These are phyloP conservation scores for Bibio marci DNA, from an alignment of 2,888 invertebrate species.

Conservation along the genomic window DNA sequence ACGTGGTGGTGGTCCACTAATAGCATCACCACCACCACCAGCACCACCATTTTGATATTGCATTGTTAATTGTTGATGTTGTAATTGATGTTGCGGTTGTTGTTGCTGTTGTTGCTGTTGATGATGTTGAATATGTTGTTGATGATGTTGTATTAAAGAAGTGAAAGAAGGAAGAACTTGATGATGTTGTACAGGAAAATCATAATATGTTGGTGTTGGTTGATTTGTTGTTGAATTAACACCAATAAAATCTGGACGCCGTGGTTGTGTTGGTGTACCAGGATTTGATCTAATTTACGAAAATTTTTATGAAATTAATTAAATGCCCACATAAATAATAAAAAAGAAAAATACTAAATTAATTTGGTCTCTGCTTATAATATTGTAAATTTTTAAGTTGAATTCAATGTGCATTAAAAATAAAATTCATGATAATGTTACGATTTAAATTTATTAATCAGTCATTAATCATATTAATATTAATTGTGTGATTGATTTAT, in stretches of 20 bases:
- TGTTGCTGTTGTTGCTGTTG: slow-evolving; percentile 8
- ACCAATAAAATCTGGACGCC: slow-evolving; percentile 75
- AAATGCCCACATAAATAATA: too few species aligned
- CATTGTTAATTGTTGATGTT: slow-evolving; percentile 13
- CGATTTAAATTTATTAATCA: too few species aligned
- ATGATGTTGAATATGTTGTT: slow-evolving; percentile 26
- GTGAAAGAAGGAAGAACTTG: slow-evolving; percentile 22
- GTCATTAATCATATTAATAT: too few species aligned
- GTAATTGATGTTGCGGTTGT: slow-evolving; percentile 22
- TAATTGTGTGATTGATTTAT: too few species aligned
- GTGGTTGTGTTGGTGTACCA: slow-evolving; percentile 78
- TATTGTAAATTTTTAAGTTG: too few species aligned
- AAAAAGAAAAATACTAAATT: slow-evolving; percentile 4
- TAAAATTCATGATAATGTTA: too few species aligned
- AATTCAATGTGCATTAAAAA: too few species aligned
- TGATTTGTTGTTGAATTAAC: slow-evolving; percentile 31
- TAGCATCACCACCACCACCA: background rate
- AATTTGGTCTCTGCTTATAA: too few species aligned
- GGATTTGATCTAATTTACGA: slow-evolving; percentile 63
- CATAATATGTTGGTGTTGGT: slow-evolving; percentile 28
- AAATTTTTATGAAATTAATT: background rate
- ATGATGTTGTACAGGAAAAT: slow-evolving; percentile 18
- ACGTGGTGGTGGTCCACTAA: slow-evolving; percentile 17
- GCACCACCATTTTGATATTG: slow-evolving; percentile 11
- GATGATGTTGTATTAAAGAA: slow-evolving; percentile 26